Conservation (phyloP, 2,888 invertebrate genomes). For the Cataglyphis altisquamis region DNA sequence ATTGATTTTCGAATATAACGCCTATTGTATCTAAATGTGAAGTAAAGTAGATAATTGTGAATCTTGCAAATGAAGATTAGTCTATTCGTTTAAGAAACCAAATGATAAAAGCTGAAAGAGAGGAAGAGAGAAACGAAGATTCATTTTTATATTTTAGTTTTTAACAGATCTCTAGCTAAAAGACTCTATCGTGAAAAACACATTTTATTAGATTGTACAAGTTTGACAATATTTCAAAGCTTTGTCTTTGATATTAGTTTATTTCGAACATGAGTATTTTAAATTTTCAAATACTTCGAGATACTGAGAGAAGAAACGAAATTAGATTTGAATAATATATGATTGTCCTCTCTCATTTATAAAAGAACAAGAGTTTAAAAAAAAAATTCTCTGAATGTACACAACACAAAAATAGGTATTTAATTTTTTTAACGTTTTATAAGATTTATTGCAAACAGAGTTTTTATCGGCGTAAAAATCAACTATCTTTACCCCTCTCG, state of each 20-base stretch:
- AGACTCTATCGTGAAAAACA: not conserved
- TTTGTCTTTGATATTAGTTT: not conserved
- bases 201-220: not conserved
- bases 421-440: not conserved
- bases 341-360: not conserved
- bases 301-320: not conserved
- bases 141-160: not conserved
- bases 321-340: not conserved
- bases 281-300: not conserved
- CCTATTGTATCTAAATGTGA: not conserved
- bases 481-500: conserved; percentile 12
- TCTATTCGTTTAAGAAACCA: not conserved
- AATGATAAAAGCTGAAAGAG: not conserved
- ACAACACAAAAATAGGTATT: not conserved
- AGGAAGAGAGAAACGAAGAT: not conserved
- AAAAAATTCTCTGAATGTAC: not conserved
- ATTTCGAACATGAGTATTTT: not conserved
- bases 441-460: not conserved
- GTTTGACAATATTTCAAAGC: not conserved
- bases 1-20: conserved; percentile 17
- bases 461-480: conserved; percentile 42
- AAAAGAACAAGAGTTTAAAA: not conserved
- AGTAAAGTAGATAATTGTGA: too few species aligned
- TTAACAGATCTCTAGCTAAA: not conserved
- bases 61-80: not conserved